phyloP scores from a whole-genome alignment of 2,888 invertebrate species.

The Cinara cedri region DNA sequence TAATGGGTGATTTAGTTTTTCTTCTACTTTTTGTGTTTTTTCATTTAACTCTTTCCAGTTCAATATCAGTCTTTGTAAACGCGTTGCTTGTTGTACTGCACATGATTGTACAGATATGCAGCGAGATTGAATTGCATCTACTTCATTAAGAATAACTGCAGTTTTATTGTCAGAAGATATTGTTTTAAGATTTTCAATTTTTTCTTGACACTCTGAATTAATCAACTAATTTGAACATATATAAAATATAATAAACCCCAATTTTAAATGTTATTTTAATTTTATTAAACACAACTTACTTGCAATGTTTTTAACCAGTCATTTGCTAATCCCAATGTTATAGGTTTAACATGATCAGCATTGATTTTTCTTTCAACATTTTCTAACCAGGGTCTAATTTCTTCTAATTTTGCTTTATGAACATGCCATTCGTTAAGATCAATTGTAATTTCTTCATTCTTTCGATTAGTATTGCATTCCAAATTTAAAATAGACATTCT shows the following conservation, averaged over 20 bases:
- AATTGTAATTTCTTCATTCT: slow-evolving; percentile 49
- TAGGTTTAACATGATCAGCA: slow-evolving; percentile 68
- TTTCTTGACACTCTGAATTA: slow-evolving; percentile 78
- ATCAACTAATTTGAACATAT: slow-evolving; percentile 63
- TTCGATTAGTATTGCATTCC: slow-evolving; percentile 42
- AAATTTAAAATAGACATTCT: slow-evolving; percentile 48
- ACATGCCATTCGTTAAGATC: slow-evolving; percentile 52
- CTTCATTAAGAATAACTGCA: slow-evolving; percentile 75
- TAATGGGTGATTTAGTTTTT: slow-evolving; percentile 72
- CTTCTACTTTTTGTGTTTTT: slow-evolving; percentile 76
- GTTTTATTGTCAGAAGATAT: slow-evolving; percentile 77
- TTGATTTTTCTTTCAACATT: slow-evolving; percentile 82
- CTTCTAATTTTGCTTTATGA: slow-evolving; percentile 57
- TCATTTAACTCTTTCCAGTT: slow-evolving; percentile 84
- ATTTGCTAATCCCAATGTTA: slow-evolving; percentile 80
- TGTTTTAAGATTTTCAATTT: slow-evolving; percentile 76
- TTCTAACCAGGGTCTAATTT: slow-evolving; percentile 75
- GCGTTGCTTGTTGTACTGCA: slow-evolving; percentile 78
- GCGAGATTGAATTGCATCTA: slow-evolving; percentile 70
- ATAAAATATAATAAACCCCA: neutral
- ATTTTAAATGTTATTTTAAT: neutral
- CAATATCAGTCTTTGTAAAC: slow-evolving; percentile 77
- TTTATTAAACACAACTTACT: slow-evolving; percentile 59
- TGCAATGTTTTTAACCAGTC: slow-evolving; percentile 75
- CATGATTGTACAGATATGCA: slow-evolving; percentile 84